Evolutionary conservation across 2,113 vertebrate genomes (phyloP).

Genomic region (Rhabdomys dilectus): DNA sequence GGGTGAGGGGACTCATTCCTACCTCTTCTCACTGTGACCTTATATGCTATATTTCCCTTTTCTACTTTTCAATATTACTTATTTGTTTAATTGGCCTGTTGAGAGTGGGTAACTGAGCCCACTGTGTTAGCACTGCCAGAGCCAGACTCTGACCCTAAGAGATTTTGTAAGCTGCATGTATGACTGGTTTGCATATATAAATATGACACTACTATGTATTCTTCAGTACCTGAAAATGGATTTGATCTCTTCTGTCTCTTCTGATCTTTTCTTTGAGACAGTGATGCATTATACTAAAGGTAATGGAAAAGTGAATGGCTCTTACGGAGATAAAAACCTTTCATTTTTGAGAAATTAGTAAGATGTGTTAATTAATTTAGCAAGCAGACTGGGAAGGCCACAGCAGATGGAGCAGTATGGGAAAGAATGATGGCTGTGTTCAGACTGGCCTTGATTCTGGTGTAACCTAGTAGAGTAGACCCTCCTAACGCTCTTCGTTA

Average conservation of each 20-base stretch:
- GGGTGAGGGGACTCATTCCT: background rate
- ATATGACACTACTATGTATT: background rate
- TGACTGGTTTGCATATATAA: background rate
- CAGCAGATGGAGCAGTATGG: background rate
- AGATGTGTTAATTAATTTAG: background rate
- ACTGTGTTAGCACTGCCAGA: background rate
- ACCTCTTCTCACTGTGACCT: background rate
- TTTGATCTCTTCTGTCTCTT: background rate
- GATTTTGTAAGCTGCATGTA: background rate
- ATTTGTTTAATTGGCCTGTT: background rate
- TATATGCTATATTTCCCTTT: background rate
- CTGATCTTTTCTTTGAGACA: conserved; percentile 5
- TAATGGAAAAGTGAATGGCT: background rate
- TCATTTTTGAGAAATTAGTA: background rate
- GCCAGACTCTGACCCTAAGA: background rate
- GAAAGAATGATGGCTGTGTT: background rate
- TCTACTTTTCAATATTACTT: background rate
- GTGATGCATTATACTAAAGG: background rate
- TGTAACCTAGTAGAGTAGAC: background rate
- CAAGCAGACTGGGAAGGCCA: background rate
- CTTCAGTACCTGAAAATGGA: background rate
- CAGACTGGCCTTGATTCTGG: background rate
- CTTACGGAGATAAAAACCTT: background rate
- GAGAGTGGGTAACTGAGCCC: background rate
- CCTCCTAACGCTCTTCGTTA: background rate